Evolutionary conservation across 2,113 vertebrate species (phyloP).

Genomic region (Rostratula benghalensis): DNA sequence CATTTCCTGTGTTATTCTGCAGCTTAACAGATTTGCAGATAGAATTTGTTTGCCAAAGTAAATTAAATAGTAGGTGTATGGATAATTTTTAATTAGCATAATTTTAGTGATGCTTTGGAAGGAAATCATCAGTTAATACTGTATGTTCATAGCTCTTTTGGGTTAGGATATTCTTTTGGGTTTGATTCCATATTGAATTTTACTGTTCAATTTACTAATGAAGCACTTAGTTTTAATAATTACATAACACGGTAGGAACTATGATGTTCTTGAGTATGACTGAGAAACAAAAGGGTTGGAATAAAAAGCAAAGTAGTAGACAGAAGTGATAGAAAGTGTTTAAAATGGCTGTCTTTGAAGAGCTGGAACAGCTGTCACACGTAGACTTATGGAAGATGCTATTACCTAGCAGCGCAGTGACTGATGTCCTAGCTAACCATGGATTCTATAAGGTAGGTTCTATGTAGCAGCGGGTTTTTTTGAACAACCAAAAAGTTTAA

Average conservation of each 20-base stretch:
- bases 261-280: not conserved
- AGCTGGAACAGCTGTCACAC: not conserved
- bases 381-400: not conserved
- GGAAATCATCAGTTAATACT: not conserved
- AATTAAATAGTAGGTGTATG: not conserved
- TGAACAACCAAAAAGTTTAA: not conserved
- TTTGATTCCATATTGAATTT: not conserved
- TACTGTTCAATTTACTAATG: not conserved
- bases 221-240: not conserved
- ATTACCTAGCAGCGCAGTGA: not conserved
- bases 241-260: not conserved
- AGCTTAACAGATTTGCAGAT: not conserved
- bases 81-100: not conserved
- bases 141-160: not conserved
- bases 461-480: not conserved
- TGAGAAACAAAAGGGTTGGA: not conserved
- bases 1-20: not conserved
- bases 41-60: not conserved
- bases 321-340: not conserved
- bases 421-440: not conserved
- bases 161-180: not conserved
- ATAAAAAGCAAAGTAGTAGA: not conserved
- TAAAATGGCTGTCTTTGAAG: not conserved
- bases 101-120: not conserved
- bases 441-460: not conserved